These are phyloP conservation scores for Apamea sordens DNA, from an alignment of 2,888 invertebrate species.

Conservation along the genomic window DNA sequence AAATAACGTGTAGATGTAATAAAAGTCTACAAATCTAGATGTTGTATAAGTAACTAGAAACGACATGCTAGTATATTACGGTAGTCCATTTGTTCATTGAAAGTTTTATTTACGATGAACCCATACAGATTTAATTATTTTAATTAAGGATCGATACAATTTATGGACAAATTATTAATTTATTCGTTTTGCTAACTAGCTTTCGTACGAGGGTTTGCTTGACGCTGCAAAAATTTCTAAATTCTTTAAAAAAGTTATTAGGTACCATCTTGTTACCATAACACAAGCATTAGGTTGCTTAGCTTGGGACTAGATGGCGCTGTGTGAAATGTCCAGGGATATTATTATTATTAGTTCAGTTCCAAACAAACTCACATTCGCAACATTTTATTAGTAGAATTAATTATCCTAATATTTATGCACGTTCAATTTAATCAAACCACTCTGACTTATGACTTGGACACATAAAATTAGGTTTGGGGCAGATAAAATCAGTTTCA, in stretches of 20 bases:
- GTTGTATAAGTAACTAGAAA: conserved; percentile 51
- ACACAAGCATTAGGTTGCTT: no score
- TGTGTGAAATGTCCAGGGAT: no score
- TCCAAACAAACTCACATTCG: not conserved
- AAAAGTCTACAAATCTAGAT: conserved; percentile 50
- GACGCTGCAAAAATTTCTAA: not conserved
- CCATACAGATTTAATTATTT: conserved; percentile 55
- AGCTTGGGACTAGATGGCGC: no score
- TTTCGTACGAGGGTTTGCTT: not conserved
- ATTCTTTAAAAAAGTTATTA: not conserved
- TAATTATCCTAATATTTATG: conserved; percentile 30
- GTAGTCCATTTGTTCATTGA: conserved; percentile 46
- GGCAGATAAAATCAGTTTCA: conserved; percentile 43
- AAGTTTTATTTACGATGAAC: conserved; percentile 51
- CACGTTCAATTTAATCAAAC: conserved; percentile 17
- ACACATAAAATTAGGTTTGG: conserved; percentile 23
- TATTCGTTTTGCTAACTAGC: conserved; percentile 22
- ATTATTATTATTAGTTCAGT: not conserved
- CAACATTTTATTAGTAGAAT: conserved; percentile 8
- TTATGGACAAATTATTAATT: conserved; percentile 41
- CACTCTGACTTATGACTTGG: conserved; percentile 19
- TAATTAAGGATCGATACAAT: conserved; percentile 46
- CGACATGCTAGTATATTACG: conserved; percentile 37
- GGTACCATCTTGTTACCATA: no score
- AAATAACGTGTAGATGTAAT: conserved; percentile 53